Evolutionary conservation across 2,888 invertebrate genomes (phyloP), one percentile per base, ranked within the genome.

Genomic region (Crocallis elinguaria): DNA sequence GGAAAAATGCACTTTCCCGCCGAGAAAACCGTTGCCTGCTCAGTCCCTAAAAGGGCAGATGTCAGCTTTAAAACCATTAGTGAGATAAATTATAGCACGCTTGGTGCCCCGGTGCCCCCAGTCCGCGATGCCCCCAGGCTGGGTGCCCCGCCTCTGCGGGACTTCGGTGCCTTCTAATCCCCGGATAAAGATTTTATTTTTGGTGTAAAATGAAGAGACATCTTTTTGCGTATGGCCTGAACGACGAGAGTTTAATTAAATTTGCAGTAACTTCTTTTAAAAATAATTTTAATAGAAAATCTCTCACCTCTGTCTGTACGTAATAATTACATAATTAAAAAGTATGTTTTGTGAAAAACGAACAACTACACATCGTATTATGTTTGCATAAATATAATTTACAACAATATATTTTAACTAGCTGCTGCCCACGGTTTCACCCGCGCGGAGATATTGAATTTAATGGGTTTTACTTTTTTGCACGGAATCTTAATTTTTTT

Each of bases 11-110:
- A 71, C 72, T 71, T 71, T 71, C 62, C 61, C 56, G 50, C 56
- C 14, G 57, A 57, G 57, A 60, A 65, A 69, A 69, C 64, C 59
- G 64, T 43, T 35, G 59, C 57, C 54, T 35, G 67, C 67, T 68
- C 72, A 71, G 73, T 67, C 68, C 77, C 78, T 77, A 73, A 80
- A 81, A 84, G 83, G 83, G 82, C 82, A 83, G 82, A 85, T 78
- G 86, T 85, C 85, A 81, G 83, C 79, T 84, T 82, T 85, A 79
- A 84, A 86, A 80, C 86, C 86, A 86, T 87, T 87, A 86, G 81
- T 73, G 77, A 79, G 82, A 81, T 86, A 84, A 87, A 84, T 85
- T 84, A 84, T 82, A 75, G 78, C 75, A 60, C 58, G 62, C 66
- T 64, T 50, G 55, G 54, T 53, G 51, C 57, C 41, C 48, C 38